Percentiles rank a stretch among this genome's conserved stretches.
These are phyloP conservation scores for Phalacrocorax aristotelis DNA, from an alignment of 2,113 vertebrate genomes.

Conservation along the genomic window DNA sequence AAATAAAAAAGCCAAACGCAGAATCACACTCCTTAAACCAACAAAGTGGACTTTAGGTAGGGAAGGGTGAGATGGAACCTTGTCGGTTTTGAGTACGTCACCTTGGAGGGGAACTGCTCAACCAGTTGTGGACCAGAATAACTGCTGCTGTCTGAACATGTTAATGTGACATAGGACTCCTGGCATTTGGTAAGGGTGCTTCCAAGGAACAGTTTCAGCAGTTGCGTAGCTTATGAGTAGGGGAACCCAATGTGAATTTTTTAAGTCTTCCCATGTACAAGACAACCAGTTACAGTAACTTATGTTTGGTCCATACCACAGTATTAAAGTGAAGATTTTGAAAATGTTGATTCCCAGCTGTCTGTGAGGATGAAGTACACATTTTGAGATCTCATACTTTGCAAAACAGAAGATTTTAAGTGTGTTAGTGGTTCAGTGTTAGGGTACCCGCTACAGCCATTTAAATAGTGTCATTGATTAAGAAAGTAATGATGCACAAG, in stretches of 20 bases:
- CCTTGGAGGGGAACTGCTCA: background rate
- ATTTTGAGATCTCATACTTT: background rate
- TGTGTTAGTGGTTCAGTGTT: background rate
- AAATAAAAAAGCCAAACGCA: background rate
- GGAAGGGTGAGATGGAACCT: background rate
- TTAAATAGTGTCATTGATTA: background rate
- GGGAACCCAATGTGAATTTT: background rate
- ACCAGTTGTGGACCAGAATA: background rate
- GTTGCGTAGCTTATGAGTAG: background rate
- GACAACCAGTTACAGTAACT: background rate
- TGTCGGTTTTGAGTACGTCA: background rate
- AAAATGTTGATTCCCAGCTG: background rate
- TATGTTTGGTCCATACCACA: background rate
- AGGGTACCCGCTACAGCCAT: background rate
- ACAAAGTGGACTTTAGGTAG: background rate
- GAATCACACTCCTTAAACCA: background rate
- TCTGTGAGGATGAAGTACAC: background rate
- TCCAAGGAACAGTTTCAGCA: background rate
- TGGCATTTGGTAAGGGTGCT: background rate
- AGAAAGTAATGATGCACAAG: background rate
- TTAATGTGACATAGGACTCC: accelerated
- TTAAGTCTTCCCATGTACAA: background rate
- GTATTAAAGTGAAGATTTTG: background rate
- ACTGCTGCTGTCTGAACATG: background rate
- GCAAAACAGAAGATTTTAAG: background rate